Conservation (phyloP, 2,113 vertebrate species). For the Labeo rohita region DNA sequence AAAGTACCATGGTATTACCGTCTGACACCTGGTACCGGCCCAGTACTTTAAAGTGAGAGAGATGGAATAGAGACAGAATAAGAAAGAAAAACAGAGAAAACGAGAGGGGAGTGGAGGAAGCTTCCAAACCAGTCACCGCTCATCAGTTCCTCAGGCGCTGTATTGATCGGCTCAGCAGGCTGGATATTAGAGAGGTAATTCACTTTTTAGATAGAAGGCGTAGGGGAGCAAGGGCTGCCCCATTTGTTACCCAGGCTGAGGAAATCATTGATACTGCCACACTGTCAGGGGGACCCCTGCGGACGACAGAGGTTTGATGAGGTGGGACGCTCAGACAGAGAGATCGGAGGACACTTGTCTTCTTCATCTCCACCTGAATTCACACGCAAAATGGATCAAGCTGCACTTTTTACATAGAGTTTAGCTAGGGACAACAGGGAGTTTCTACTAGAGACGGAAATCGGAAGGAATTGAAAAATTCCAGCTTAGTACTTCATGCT, state of each 20-base stretch:
- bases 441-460: background rate
- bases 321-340: slow-evolving; percentile 15
- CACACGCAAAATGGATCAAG: slow-evolving; percentile 2
- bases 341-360: slow-evolving; percentile 20
- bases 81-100: slow-evolving; percentile 1
- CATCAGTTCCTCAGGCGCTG: slow-evolving; percentile 37
- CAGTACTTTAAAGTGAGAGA: background rate
- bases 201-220: slow-evolving; percentile 52
- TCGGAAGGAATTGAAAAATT: background rate
- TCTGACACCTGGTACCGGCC: background rate
- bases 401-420: background rate
- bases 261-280: slow-evolving; percentile 52
- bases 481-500: background rate
- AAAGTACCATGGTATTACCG: background rate
- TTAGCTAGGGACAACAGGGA: background rate
- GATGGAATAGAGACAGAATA: background rate
- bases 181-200: slow-evolving; percentile 57
- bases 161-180: slow-evolving; percentile 52
- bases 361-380: background rate
- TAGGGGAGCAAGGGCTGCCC: slow-evolving; percentile 34
- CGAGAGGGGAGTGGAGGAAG: slow-evolving; percentile 10
- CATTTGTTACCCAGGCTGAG: slow-evolving; percentile 51
- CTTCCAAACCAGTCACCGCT: slow-evolving; percentile 30
- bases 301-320: slow-evolving; percentile 26
- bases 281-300: background rate